phyloP scores from a whole-genome alignment of 1,140 invertebrate genomes.

The Aplysia californica region DNA sequence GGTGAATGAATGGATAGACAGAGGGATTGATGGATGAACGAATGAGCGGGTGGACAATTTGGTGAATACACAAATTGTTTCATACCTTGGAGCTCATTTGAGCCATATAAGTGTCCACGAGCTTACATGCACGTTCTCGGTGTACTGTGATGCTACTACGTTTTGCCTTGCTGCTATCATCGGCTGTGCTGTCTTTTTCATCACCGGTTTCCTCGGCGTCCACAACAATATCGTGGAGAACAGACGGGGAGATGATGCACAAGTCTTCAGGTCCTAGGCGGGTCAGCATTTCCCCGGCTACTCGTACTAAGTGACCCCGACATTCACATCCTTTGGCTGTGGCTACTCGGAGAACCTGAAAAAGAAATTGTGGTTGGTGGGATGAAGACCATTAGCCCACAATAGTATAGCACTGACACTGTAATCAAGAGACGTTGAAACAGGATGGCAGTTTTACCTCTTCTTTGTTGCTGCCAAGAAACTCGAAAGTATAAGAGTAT shows the following conservation, averaged over 20 bases:
- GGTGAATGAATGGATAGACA: no score
- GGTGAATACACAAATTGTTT: no score
- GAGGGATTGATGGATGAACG: no score
- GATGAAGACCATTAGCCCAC: no score
- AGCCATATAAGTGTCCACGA: conserved; percentile 58
- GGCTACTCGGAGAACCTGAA: conserved; percentile 47
- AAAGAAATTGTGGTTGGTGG: no score
- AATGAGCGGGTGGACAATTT: no score
- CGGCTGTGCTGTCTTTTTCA: conserved; percentile 39
- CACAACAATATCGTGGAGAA: conserved; percentile 57
- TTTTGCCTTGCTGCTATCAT: no score
- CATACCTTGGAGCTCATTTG: conserved; percentile 49
- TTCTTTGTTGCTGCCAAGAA: no score
- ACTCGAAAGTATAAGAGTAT: no score
- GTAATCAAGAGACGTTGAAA: no score
- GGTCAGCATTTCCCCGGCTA: conserved; percentile 53
- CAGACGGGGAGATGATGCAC: conserved; percentile 52
- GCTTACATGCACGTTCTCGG: conserved; percentile 44
- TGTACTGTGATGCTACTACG: conserved; percentile 29
- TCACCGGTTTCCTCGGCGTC: conserved; percentile 42
- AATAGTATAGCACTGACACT: no score
- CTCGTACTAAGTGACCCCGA: conserved; percentile 46
- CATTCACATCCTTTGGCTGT: conserved; percentile 50
- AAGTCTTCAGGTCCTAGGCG: conserved; percentile 52
- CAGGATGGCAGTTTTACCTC: no score